phyloP scores from a whole-genome alignment of 2,888 invertebrate species.

The Ctena decussata region DNA sequence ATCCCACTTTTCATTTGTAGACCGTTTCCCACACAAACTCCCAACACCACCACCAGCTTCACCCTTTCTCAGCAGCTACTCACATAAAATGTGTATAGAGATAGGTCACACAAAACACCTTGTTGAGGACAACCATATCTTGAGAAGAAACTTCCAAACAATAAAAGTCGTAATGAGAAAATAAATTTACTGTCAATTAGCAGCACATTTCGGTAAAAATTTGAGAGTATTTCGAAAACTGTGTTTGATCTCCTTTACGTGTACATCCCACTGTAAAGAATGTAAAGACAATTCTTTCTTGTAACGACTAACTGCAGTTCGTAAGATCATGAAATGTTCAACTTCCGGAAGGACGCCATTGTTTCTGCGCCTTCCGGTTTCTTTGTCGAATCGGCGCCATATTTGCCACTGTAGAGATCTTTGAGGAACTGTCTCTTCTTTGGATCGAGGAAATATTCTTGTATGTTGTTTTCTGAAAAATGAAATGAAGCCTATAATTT shows the following conservation, averaged over 20 bases:
- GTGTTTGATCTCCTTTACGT: not conserved
- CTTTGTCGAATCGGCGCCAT: constrained; percentile 43
- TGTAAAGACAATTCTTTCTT: not conserved
- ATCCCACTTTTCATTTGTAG: too few species aligned
- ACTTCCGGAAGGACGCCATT: not conserved
- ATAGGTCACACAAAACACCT: too few species aligned
- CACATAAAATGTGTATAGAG: too few species aligned
- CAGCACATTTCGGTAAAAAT: too few species aligned
- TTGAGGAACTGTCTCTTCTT: constrained; percentile 56
- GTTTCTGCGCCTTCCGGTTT: not conserved
- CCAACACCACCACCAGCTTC: too few species aligned
- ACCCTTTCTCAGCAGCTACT: too few species aligned
- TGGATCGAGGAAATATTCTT: constrained; percentile 48
- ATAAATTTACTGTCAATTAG: too few species aligned
- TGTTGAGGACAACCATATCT: too few species aligned
- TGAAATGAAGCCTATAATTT: not conserved
- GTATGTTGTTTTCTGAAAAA: constrained; percentile 57
- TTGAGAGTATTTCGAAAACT: too few species aligned
- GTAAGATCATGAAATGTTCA: not conserved
- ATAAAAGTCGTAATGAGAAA: too few species aligned
- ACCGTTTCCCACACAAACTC: too few species aligned
- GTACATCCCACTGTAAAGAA: not conserved
- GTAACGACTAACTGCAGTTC: not conserved
- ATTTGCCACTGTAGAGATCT: constrained; percentile 62
- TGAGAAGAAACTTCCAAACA: too few species aligned